Conservation (phyloP, 2,797 vertebrate species). For the Salmo trutta region DNA sequence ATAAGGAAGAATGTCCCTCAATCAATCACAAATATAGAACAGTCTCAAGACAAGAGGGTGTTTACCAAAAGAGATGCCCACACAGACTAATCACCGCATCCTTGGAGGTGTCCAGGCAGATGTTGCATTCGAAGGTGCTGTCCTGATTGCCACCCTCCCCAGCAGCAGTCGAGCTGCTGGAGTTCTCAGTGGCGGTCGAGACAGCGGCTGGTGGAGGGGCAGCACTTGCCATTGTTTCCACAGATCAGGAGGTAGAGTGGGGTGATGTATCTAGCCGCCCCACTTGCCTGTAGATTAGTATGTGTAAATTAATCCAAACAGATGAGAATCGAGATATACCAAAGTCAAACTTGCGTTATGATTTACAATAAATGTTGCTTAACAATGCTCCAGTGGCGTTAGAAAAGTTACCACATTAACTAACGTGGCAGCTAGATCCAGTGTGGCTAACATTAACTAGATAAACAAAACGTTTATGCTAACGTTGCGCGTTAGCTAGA, state of each 20-base stretch:
- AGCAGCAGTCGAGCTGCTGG: conserved; percentile 77
- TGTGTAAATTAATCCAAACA: not conserved
- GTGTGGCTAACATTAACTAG: not conserved
- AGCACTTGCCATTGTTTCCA: conserved; percentile 70
- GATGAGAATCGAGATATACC: not conserved
- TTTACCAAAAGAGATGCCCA: conserved; percentile 97
- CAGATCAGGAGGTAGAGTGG: not conserved
- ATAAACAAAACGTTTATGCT: not conserved
- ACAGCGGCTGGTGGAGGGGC: conserved; percentile 57
- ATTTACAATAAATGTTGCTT: not conserved
- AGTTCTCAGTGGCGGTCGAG: conserved; percentile 73
- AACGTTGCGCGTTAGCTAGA: not conserved
- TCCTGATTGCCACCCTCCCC: conserved; percentile 86
- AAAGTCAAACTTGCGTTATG: not conserved
- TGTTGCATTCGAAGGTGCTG: conserved; percentile 98
- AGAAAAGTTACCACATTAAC: not conserved
- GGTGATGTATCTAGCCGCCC: not conserved
- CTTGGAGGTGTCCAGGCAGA: conserved; percentile 97
- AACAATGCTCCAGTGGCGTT: not conserved
- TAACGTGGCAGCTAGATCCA: not conserved
- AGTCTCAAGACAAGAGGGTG: not conserved
- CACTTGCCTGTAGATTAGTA: not conserved
- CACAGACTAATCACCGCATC: conserved; percentile 98
- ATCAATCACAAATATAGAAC: not conserved
- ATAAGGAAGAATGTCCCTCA: not conserved